A percentile compares a stretch with the other conserved stretches of the same genome.
Conservation (phyloP, 1,140 invertebrate species). For the Condylostylus longicornis region DNA sequence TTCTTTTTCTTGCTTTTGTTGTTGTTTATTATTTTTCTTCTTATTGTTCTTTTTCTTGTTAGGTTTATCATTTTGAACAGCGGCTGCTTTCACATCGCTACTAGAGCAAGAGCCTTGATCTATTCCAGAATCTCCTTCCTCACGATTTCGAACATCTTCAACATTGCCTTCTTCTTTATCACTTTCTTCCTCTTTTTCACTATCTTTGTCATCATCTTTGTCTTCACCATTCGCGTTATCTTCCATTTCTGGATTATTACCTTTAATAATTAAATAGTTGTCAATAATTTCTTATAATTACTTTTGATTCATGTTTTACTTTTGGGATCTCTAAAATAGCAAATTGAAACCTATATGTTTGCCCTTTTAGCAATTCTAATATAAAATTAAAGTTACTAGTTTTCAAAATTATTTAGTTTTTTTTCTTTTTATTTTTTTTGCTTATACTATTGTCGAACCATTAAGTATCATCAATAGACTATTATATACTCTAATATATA, state of each 20-base stretch:
- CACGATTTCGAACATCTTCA: constrained; percentile 49
- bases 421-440: no score
- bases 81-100: constrained; percentile 45
- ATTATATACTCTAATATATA: no score
- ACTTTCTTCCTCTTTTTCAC: constrained; percentile 58
- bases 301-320: no score
- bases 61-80: constrained; percentile 21
- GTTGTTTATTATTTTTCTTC: constrained; percentile 46
- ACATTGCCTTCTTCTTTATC: constrained; percentile 53
- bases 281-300: no score
- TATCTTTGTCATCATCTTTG: constrained; percentile 12
- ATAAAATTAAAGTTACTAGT: no score
- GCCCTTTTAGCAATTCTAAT: no score
- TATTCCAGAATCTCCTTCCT: constrained; percentile 74
- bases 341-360: no score
- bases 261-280: no score
- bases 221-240: constrained; percentile 1
- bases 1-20: neutral
- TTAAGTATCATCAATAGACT: no score
- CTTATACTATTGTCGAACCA: no score
- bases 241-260: neutral
- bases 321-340: no score
- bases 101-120: constrained; percentile 74
- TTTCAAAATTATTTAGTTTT: no score
- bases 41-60: constrained; percentile 60